Evolutionary conservation across 2,888 invertebrate genomes (phyloP).

Genomic region (Elegia similella): DNA sequence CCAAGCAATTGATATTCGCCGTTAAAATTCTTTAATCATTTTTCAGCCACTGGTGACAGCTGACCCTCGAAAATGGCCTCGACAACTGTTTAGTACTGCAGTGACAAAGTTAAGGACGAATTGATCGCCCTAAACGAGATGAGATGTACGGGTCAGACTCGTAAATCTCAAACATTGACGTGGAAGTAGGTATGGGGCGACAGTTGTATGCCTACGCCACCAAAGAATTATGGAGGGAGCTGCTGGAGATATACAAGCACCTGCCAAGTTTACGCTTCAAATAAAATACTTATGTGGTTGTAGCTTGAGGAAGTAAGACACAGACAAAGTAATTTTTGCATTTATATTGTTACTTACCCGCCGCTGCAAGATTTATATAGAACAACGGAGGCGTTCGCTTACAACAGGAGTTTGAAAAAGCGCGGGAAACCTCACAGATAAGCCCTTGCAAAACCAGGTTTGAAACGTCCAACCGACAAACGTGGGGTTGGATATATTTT

Average conservation of each 20-base stretch:
- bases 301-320: too few relatives aligned
- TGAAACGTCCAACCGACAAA: too few relatives aligned
- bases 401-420: too few relatives aligned
- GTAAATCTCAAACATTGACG: slow-evolving; percentile 55
- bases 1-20: background rate
- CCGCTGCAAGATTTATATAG: too few relatives aligned
- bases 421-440: too few relatives aligned
- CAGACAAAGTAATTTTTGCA: too few relatives aligned
- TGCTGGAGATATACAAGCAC: slow-evolving; percentile 62
- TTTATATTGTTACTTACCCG: too few relatives aligned
- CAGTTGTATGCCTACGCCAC: slow-evolving; percentile 61
- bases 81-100: slow-evolving; percentile 41
- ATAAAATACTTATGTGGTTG: too few relatives aligned
- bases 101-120: slow-evolving; percentile 52
- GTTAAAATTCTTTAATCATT: background rate
- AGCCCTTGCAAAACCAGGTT: too few relatives aligned
- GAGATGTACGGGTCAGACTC: slow-evolving; percentile 52
- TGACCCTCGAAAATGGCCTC: slow-evolving; percentile 72
- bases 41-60: slow-evolving; percentile 64
- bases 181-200: slow-evolving; percentile 71
- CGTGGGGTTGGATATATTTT: too few relatives aligned
- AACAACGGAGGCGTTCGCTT: too few relatives aligned
- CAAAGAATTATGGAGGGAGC: slow-evolving; percentile 53
- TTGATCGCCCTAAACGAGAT: slow-evolving; percentile 57
- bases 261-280: slow-evolving; percentile 60